A percentile compares a stretch with the other conserved stretches of the same genome.
Evolutionary conservation across 2,797 vertebrate species (phyloP).

Genomic region (Anabacerthia variegaticeps): DNA sequence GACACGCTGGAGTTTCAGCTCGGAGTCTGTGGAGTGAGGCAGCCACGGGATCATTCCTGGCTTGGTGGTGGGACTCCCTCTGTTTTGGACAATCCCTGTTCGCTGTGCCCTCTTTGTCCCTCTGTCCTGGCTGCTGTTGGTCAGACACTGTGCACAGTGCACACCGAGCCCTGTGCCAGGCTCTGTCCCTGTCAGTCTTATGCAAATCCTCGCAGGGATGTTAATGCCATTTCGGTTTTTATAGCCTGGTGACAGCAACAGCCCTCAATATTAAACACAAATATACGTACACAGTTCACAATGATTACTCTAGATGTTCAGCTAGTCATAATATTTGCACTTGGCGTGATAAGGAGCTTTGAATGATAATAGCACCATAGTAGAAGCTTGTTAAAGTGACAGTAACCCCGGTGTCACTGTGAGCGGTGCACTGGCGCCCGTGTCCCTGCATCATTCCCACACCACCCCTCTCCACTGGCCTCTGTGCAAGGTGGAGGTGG

Average conservation of each 20-base stretch:
- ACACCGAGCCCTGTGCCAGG: background rate
- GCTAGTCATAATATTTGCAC: slow-evolving; percentile 64
- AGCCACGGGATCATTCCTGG: background rate
- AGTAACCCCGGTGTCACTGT: slow-evolving; percentile 8
- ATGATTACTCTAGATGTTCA: slow-evolving; percentile 55
- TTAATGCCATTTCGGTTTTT: slow-evolving; percentile 59
- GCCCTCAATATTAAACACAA: slow-evolving; percentile 65
- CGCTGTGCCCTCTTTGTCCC: background rate
- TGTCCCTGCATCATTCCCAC: background rate
- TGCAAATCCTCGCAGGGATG: slow-evolving; percentile 46
- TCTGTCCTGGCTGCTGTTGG: background rate
- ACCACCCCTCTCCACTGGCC: background rate
- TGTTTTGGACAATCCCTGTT: background rate
- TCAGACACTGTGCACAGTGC: background rate
- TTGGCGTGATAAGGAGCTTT: slow-evolving; percentile 64
- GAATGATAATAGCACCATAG: slow-evolving; percentile 47
- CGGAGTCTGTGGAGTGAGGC: background rate
- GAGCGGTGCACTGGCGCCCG: background rate
- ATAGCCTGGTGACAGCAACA: slow-evolving; percentile 69
- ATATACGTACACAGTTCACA: slow-evolving; percentile 45
- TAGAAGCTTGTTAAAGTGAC: slow-evolving; percentile 58
- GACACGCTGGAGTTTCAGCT: background rate
- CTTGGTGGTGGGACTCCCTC: background rate
- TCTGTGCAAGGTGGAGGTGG: background rate
- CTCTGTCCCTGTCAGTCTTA: slow-evolving; percentile 48